phyloP scores from a whole-genome alignment of 2,113 vertebrate species.

The Notechis scutatus region DNA sequence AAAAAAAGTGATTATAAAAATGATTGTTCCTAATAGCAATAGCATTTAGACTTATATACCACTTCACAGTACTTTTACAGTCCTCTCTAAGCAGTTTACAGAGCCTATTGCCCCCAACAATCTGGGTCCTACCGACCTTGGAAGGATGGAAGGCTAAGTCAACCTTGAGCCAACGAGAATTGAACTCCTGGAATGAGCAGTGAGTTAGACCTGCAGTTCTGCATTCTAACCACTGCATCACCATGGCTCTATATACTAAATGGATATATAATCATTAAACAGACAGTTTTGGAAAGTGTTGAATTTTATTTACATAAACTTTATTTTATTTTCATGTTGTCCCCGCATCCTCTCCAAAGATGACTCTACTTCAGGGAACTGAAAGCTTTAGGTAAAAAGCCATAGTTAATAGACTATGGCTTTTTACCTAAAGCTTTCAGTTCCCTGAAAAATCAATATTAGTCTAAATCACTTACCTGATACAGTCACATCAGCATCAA shows the following conservation, averaged over 20 bases:
- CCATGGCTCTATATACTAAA: neutral
- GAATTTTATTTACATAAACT: conserved; percentile 13
- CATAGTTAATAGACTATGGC: conserved; percentile 4
- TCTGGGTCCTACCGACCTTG: too few relatives aligned
- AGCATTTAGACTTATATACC: too few relatives aligned
- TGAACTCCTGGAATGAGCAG: too few relatives aligned
- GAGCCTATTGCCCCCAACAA: too few relatives aligned
- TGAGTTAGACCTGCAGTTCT: too few relatives aligned
- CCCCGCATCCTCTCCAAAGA: conserved; percentile 45
- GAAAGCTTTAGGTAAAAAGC: conserved; percentile 38
- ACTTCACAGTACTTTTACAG: too few relatives aligned
- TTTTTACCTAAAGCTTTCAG: too few relatives aligned
- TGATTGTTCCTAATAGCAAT: neutral
- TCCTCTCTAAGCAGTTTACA: too few relatives aligned
- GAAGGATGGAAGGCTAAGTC: too few relatives aligned
- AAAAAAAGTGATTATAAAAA: neutral
- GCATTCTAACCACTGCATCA: too few relatives aligned
- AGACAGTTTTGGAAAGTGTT: neutral
- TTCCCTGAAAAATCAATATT: conserved; percentile 42
- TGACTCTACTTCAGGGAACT: conserved; percentile 38
- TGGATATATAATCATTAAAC: neutral
- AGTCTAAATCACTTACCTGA: conserved; percentile 60
- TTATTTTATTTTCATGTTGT: conserved; percentile 42
- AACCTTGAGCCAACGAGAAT: too few relatives aligned
- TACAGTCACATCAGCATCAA: conserved; percentile 55